phyloP scores from a whole-genome alignment of 1,140 invertebrate species.

The Neuroterus valhalla region DNA sequence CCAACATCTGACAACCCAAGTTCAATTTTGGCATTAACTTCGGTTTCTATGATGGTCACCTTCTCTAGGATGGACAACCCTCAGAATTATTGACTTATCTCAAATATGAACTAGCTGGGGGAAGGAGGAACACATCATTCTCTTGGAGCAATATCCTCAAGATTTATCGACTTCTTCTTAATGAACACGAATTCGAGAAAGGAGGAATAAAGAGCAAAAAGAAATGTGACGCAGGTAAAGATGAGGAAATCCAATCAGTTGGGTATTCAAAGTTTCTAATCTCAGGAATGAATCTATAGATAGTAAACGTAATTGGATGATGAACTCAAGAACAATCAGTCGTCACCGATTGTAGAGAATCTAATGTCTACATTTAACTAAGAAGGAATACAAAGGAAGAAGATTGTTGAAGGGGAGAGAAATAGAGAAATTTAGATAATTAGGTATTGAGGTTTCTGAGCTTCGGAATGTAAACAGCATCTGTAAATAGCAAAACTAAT shows the following conservation, averaged over 20 bases:
- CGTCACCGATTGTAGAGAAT: too few species aligned
- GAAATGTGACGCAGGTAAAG: neutral
- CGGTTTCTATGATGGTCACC: slow-evolving; percentile 15
- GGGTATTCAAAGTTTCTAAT: too few species aligned
- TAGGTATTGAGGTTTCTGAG: too few species aligned
- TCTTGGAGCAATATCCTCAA: too few species aligned
- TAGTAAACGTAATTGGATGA: too few species aligned
- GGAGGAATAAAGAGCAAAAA: slow-evolving; percentile 17
- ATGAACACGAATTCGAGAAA: slow-evolving; percentile 43
- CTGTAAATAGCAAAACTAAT: too few species aligned
- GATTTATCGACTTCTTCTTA: slow-evolving; percentile 16
- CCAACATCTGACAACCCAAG: neutral
- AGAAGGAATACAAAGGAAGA: too few species aligned
- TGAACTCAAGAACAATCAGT: too few species aligned
- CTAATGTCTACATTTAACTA: too few species aligned
- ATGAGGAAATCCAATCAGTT: neutral
- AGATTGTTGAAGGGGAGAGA: slow-evolving; percentile 25
- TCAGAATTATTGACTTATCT: too few species aligned
- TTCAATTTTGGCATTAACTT: neutral
- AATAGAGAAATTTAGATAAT: slow-evolving; percentile 8
- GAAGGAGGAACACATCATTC: slow-evolving; percentile 36
- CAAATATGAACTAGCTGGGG: neutral
- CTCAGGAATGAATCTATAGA: too few species aligned
- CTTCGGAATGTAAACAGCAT: too few species aligned
- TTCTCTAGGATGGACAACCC: slow-evolving; percentile 16